Evolutionary conservation across 2,113 vertebrate genomes (phyloP), one percentile per base, ranked within the genome.

Genomic region (Salvelinus namaycush): DNA sequence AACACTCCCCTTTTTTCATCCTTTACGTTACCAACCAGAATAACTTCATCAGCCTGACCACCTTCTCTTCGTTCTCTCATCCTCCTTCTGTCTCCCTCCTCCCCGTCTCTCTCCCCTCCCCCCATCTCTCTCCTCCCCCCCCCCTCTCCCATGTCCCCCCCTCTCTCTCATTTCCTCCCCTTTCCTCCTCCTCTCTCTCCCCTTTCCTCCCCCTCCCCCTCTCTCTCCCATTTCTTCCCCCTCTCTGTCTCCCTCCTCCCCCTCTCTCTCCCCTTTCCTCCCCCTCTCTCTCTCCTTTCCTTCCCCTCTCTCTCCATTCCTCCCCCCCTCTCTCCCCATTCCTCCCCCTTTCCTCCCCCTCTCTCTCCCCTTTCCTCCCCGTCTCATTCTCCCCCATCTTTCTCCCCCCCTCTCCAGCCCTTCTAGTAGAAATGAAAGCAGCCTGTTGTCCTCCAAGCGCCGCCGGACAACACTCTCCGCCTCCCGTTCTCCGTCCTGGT

Each of bases 401-500:
- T 1, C 18, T 27, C 65, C 12, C 8, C 6, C 12, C 57, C 16
- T 68, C n/a, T 93, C 84, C 0, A 44, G 71, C 11, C 83, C 88
- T 82, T 26, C 29, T 1, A 9, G 59, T 11, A 62, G 59, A 62
- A 62, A 62, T 62, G 59, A 62, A 7, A 24, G 7, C 59, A 62
- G 8, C 59, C 79, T 29, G 77, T 77, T 77, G 78, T 76, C 26
- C 66, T 76, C 26, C 64, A 82, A 64, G 76, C 82, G 3, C 84
- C 84, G 5, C 64, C 34, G 4, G 64, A 75, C 66, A 67, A 12
- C 11, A 1, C 65, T 3, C 31, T 81, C 70, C 4, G 11, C 11
- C 16, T 70, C 77, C 20, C 84, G 87, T 68, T 93, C 51, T 54
- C 16, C 14, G 1, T 54, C 92, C 14, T 74, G 93, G 76, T 87